These are phyloP conservation scores for Anolis sagrei DNA, from an alignment of 2,113 vertebrate genomes.

Conservation along the genomic window DNA sequence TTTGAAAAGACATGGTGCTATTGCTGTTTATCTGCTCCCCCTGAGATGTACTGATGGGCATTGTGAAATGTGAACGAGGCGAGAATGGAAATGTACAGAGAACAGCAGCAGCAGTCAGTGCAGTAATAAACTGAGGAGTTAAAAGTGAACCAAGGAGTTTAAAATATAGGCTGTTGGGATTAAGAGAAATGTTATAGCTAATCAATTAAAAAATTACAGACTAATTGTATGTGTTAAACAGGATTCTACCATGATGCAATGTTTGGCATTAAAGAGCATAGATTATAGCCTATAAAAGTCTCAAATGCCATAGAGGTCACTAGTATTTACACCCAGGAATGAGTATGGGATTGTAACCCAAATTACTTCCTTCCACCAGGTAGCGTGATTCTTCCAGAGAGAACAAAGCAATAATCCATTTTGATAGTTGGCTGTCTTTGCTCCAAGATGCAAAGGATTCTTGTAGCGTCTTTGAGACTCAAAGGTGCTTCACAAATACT, in stretches of 20 bases:
- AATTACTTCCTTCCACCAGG: neutral
- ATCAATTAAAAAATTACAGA: neutral
- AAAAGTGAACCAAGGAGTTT: conserved; percentile 12
- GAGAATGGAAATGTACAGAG: neutral
- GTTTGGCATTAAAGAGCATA: neutral
- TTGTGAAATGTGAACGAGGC: neutral
- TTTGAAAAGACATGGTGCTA: neutral
- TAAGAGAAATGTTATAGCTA: neutral
- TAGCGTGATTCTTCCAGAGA: neutral
- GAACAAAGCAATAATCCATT: conserved; percentile 12
- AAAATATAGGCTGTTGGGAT: neutral
- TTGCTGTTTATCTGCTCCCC: conserved; percentile 5
- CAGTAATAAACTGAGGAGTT: neutral
- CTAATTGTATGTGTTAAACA: conserved; percentile 5
- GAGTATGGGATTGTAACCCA: neutral
- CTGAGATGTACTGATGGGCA: conserved; percentile 12
- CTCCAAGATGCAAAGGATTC: neutral
- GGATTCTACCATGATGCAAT: neutral
- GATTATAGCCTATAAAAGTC: too few relatives aligned
- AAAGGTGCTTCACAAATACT: too few relatives aligned
- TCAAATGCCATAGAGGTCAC: too few relatives aligned
- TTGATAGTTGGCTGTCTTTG: conserved; percentile 3
- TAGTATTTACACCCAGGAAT: too few relatives aligned
- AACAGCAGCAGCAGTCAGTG: neutral
- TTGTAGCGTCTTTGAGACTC: too few relatives aligned